Evolutionary conservation across 2,888 invertebrate genomes (phyloP).

Genomic region (Coelogynopora nodosa): DNA sequence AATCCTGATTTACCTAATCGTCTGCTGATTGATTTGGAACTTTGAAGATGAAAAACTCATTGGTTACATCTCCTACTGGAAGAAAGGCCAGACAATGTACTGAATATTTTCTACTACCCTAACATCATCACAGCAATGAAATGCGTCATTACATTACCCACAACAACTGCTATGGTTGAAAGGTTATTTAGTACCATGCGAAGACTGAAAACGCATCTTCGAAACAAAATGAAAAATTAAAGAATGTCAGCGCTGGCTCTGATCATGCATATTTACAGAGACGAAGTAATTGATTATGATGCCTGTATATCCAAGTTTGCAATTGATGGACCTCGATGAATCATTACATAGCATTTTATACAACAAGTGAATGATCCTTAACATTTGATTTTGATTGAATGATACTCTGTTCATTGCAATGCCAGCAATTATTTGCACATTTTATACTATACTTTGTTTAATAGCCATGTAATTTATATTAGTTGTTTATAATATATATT

Average conservation of each 20-base stretch:
- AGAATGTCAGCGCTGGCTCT: background rate
- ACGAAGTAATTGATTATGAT: background rate
- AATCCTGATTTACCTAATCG: background rate
- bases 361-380: background rate
- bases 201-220: background rate
- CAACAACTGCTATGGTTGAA: background rate
- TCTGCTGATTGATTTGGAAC: background rate
- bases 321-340: background rate
- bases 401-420: background rate
- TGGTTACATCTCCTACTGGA: background rate
- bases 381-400: conserved; percentile 13
- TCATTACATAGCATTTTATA: background rate
- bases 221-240: background rate
- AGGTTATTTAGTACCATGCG: background rate
- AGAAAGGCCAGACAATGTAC: background rate
- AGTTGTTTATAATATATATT: background rate
- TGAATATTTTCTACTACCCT: background rate
- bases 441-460: background rate
- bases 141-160: background rate
- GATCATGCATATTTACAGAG: background rate
- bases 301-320: background rate
- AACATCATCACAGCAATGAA: background rate
- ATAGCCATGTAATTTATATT: background rate
- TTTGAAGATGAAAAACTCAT: background rate
- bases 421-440: conserved; percentile 8